A percentile compares a stretch with the other conserved stretches of the same genome.
phyloP scores from a whole-genome alignment of 2,888 invertebrate species.

The Autographa pulchrina region DNA sequence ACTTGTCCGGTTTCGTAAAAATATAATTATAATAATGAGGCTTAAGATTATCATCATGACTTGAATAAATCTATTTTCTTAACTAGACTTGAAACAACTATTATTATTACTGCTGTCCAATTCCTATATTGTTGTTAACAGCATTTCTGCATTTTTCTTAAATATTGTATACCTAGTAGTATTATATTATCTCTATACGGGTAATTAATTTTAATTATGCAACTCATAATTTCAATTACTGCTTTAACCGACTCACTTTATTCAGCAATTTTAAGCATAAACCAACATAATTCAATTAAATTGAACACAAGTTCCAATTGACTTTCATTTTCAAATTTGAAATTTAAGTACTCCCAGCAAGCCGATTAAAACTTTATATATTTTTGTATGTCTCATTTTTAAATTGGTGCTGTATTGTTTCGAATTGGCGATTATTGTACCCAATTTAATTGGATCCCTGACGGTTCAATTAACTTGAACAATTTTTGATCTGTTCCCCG shows the following conservation, averaged over 20 bases:
- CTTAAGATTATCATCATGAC: background rate
- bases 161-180: background rate
- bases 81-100: too few relatives aligned
- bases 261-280: constrained; percentile 10
- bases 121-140: too few relatives aligned
- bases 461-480: constrained; percentile 58
- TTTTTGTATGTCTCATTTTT: constrained; percentile 53
- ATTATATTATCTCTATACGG: background rate
- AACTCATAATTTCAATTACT: background rate
- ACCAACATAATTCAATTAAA: constrained; percentile 26
- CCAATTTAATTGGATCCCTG: constrained; percentile 59
- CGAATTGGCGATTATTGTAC: constrained; percentile 53
- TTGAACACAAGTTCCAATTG: constrained; percentile 23
- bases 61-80: too few relatives aligned
- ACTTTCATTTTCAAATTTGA: constrained; percentile 21
- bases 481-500: constrained; percentile 51
- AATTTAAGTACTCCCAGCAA: constrained; percentile 37
- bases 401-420: constrained; percentile 56
- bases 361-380: constrained; percentile 31
- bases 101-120: background rate
- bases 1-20: too few relatives aligned
- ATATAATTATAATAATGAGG: background rate
- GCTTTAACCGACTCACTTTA: constrained; percentile 1
- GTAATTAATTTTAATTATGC: background rate
- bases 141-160: too few relatives aligned